Percentiles rank a stretch among this genome's conserved stretches.
phyloP scores from a whole-genome alignment of 2,888 invertebrate species.

The Mantis religiosa region DNA sequence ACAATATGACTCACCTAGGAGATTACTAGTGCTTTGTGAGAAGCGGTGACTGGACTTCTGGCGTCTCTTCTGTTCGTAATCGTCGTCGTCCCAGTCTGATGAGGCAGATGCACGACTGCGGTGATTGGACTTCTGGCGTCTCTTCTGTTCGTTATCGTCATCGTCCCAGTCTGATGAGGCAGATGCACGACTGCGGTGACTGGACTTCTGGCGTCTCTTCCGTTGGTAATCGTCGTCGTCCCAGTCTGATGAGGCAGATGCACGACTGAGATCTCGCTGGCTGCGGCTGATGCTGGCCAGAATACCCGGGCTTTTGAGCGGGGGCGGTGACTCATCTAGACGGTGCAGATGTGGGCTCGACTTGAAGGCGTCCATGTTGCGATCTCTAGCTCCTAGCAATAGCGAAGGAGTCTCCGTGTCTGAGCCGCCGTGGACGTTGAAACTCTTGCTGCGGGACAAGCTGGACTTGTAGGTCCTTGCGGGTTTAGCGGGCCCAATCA shows the following conservation, averaged over 20 bases:
- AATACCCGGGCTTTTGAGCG: slow-evolving; percentile 79
- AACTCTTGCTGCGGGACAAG: slow-evolving; percentile 76
- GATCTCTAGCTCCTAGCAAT: neutral
- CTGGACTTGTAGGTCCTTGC: slow-evolving; percentile 70
- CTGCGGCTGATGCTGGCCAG: slow-evolving; percentile 81
- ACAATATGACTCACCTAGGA: slow-evolving; percentile 46
- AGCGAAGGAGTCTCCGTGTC: neutral
- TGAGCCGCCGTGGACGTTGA: slow-evolving; percentile 68
- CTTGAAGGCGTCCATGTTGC: slow-evolving; percentile 50
- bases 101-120: slow-evolving; percentile 50
- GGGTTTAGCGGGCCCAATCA: slow-evolving; percentile 68
- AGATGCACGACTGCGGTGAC: slow-evolving; percentile 49
- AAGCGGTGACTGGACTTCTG: slow-evolving; percentile 46
- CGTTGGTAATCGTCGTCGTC: slow-evolving; percentile 37
- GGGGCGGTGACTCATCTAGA: slow-evolving; percentile 64
- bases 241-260: slow-evolving; percentile 41
- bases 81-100: slow-evolving; percentile 38
- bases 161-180: slow-evolving; percentile 37
- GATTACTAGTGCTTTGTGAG: slow-evolving; percentile 74
- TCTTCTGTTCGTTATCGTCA: slow-evolving; percentile 34
- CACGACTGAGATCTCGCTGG: slow-evolving; percentile 68
- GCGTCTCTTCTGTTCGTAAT: slow-evolving; percentile 30
- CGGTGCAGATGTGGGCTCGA: slow-evolving; percentile 73
- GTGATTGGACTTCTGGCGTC: slow-evolving; percentile 10
- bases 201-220: slow-evolving; percentile 21